Evolutionary conservation across 2,888 invertebrate species (phyloP), one percentile per base, ranked within the genome.

Genomic region (Seladonia tumulorum): DNA sequence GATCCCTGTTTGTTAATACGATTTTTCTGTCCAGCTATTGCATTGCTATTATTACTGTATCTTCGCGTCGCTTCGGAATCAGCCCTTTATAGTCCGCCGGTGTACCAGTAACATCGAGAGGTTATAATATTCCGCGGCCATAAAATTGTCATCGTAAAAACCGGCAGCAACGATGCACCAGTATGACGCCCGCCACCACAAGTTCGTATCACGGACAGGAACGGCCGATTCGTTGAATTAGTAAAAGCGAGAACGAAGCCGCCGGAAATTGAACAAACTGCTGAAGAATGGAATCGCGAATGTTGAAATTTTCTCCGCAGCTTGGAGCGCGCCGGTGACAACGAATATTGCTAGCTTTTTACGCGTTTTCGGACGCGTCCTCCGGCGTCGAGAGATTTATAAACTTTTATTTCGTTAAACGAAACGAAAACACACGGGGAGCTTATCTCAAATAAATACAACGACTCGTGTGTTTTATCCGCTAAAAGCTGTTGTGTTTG

Each of bases 381-480:
- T 29, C 29, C 29, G 18, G 29, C 16, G 16, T 2, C 16, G 25
- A 2, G 29, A 29, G 63, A 29, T 63, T 63, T 63, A 35, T 63
- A 63, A 63, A 63, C 29, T 35, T 35, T 29, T 63, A 35, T 63
- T 29, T 63, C 29, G 2, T 7, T 16, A 16, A 35, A 25, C 29
- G 8, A 35, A 5, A 18, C 29, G 63, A 1, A 18, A 63, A 63
- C 63, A 14, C 63, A n/a, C 57, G 12, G 18, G 0, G 14, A 29
- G 63, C 63, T 63, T 35, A 63, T 63, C 35, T 63, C 63, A 18
- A 18, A 63, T 63, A 63, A 63, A 63, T 63, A 63, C 29, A 35
- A 18, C 63, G 18, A 35, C 8, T 35, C 29, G 8, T 18, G 8
- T 18, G 2, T 63, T 57, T 63, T 35, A 35, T 63, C 29, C 29